Percentiles rank a stretch among this genome's conserved stretches.
Evolutionary conservation across 2,113 vertebrate genomes (phyloP).

Genomic region (Sula dactylatra): DNA sequence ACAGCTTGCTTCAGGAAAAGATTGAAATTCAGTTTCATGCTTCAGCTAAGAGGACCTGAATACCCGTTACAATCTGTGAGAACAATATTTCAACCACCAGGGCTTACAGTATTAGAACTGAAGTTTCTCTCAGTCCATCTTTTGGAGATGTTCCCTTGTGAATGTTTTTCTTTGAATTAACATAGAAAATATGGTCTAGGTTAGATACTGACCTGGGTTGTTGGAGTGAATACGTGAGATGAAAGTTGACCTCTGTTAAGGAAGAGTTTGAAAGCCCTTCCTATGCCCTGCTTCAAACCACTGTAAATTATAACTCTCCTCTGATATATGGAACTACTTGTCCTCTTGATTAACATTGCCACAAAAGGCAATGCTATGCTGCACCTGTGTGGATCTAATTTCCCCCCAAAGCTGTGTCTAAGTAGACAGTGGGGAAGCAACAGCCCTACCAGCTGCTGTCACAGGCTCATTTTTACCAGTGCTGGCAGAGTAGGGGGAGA

Average conservation of each 20-base stretch:
- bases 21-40: not conserved
- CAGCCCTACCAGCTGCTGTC: not conserved
- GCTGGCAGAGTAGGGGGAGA: not conserved
- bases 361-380: not conserved
- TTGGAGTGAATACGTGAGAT: not conserved
- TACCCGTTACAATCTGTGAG: not conserved
- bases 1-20: not conserved
- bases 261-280: not conserved
- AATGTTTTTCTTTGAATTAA: not conserved
- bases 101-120: not conserved
- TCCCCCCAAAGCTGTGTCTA: not conserved
- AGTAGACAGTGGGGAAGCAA: not conserved
- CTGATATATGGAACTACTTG: not conserved
- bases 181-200: not conserved
- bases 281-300: not conserved
- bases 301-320: not conserved
- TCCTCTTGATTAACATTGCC: not conserved
- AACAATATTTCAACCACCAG: not conserved
- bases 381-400: not conserved
- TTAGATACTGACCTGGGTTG: not conserved
- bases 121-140: not conserved
- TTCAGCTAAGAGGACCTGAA: not conserved
- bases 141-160: not conserved
- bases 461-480: not conserved
- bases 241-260: not conserved